A percentile compares a stretch with the other conserved stretches of the same genome.
phyloP scores from a whole-genome alignment of 2,797 vertebrate species.

The Acomys russatus region DNA sequence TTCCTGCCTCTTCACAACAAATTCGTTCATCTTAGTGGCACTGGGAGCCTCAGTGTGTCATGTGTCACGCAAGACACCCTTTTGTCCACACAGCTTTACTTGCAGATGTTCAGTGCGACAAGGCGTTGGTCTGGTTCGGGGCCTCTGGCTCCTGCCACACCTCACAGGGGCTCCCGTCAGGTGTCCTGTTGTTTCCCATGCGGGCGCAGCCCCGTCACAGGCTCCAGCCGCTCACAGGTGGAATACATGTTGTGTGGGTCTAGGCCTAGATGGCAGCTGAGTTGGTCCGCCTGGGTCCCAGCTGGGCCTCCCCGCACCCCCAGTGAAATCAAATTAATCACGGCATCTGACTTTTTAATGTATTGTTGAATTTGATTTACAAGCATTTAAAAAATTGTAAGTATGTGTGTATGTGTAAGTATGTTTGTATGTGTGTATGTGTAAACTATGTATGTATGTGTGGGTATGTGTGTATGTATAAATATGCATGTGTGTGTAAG shows the following conservation, averaged over 20 bases:
- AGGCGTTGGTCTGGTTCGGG: not conserved
- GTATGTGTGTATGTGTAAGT: not conserved
- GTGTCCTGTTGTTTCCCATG: not conserved
- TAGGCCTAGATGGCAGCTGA: not conserved
- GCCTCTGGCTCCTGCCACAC: not conserved
- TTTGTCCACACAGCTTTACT: not conserved
- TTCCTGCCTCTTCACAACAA: not conserved
- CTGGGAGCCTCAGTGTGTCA: not conserved
- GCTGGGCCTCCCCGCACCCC: not conserved
- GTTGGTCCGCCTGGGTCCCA: not conserved
- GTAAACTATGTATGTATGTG: no score
- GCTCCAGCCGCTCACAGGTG: not conserved
- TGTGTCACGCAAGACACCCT: not conserved
- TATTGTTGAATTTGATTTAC: not conserved
- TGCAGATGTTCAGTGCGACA: not conserved
- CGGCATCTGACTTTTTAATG: not conserved
- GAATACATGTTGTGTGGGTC: not conserved
- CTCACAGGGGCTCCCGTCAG: not conserved
- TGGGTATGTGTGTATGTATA: no score
- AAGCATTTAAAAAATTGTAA: not conserved
- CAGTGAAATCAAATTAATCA: not conserved
- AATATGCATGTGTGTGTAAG: no score
- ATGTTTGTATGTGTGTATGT: no score
- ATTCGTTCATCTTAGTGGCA: not conserved
- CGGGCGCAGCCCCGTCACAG: not conserved